A percentile compares a stretch with the other conserved stretches of the same genome.
phyloP scores from a whole-genome alignment of 2,113 vertebrate genomes.

The Anseranas semipalmata region DNA sequence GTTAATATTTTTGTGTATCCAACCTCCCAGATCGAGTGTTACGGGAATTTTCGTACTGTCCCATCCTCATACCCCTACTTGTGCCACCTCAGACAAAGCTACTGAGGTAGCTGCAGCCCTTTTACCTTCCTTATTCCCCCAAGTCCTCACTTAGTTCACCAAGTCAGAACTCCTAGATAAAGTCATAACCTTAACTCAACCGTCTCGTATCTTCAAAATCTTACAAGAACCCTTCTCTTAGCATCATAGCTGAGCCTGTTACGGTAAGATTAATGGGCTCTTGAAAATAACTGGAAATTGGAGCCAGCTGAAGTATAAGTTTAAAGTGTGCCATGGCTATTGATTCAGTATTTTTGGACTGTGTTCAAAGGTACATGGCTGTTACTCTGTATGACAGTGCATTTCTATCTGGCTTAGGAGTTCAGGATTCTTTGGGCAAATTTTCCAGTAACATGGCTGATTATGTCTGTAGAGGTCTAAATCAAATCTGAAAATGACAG shows the following conservation, averaged over 20 bases:
- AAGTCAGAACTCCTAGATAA: neutral
- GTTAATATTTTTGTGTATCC: neutral
- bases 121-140: neutral
- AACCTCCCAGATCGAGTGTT: neutral
- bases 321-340: neutral
- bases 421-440: neutral
- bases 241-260: neutral
- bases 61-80: neutral
- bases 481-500: neutral
- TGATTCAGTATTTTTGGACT: neutral
- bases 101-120: neutral
- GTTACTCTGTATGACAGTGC: neutral
- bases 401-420: neutral
- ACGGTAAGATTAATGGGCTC: neutral
- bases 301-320: neutral
- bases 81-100: neutral
- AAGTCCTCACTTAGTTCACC: neutral
- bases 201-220: neutral
- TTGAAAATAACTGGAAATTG: neutral
- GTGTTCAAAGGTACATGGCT: neutral
- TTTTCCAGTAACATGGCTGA: conserved; percentile 16
- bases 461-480: neutral
- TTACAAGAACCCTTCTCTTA: neutral
- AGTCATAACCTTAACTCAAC: neutral
- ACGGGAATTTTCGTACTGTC: neutral